These are phyloP conservation scores for Venustoraphidia nigricollis DNA, from an alignment of 2,888 invertebrate genomes.

Conservation along the genomic window DNA sequence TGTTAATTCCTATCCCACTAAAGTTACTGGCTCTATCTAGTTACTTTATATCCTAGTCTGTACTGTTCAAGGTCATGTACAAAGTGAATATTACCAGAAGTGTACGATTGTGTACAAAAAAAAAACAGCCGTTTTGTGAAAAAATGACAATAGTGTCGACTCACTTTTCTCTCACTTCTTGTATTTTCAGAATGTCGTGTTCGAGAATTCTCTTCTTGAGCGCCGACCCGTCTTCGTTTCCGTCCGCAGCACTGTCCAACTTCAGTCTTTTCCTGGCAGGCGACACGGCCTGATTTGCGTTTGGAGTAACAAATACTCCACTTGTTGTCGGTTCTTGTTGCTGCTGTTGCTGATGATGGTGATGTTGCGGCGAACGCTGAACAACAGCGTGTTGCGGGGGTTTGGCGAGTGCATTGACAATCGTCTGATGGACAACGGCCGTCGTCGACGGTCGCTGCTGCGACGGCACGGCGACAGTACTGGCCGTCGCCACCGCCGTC, in stretches of 20 bases:
- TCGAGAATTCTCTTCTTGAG: constrained; percentile 55
- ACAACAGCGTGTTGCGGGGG: constrained; percentile 13
- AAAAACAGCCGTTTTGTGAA: too few species aligned
- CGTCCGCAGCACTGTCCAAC: constrained; percentile 25
- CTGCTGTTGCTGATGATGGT: constrained; percentile 17
- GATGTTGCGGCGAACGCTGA: constrained; percentile 5
- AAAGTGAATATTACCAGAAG: too few species aligned
- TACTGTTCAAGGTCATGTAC: too few species aligned
- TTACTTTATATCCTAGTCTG: too few species aligned
- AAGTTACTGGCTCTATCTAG: too few species aligned
- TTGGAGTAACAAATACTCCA: constrained; percentile 10
- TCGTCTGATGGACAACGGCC: constrained; percentile 20
- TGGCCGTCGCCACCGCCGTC: constrained; percentile 22
- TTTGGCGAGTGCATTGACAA: constrained; percentile 26
- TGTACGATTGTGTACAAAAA: too few species aligned
- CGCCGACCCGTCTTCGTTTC: constrained; percentile 32
- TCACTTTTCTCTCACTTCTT: constrained; percentile 49
- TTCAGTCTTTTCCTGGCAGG: constrained; percentile 32
- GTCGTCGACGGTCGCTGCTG: neutral
- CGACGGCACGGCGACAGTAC: constrained; percentile 24
- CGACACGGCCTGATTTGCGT: constrained; percentile 20
- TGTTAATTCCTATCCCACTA: too few species aligned
- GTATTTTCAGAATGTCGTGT: constrained; percentile 51
- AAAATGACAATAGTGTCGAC: neutral
- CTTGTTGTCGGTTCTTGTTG: constrained; percentile 11